Evolutionary conservation across 2,797 vertebrate genomes (phyloP), one percentile per base, ranked within the genome.

Genomic region (Crocidura indochinensis): DNA sequence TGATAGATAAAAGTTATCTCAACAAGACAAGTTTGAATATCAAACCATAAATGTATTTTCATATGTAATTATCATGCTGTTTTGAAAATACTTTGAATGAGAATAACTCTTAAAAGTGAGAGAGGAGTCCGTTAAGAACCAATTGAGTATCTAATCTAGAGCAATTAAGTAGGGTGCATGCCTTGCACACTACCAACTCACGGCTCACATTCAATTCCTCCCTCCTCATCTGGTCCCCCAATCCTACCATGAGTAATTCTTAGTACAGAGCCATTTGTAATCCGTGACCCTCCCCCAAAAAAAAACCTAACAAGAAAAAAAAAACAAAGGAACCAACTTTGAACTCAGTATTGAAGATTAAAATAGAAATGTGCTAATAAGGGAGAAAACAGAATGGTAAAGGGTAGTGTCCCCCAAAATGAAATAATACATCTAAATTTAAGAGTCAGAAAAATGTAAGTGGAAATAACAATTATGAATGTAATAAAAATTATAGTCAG

Each of bases 341-440:
- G 29, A 78, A 8, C 19, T 84, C 69, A 8, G 24, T 88, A 81
- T 88, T 95, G 85, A 31, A 85, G 90, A 77, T 12, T 60, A 60
- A 60, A 60, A 68, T 6, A 74, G n/a, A 84, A 84, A 6, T 73
- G 26, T 76, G 8, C 4, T 76, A 14, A 22, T 20, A 31, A 88
- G 3, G 6, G 1, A 82, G 4, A 68, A 81, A 53, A 73, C 29
- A 27, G 3, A 1, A 14, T 67, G 2, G 15, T 15, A 1, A 29
- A 67, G 15, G 76, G 11, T 85, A 53, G 31, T 76, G 74, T 46
- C 67, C 6, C 53, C 10, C 73, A 14, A 83, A 11, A 71, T 72
- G 8, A 10, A 90, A 80, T 44, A 67, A 78, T 76, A 74, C 12
- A 65, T 20, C 10, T 64, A 78, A 79, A 79, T 17, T 6, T 67